phyloP scores from a whole-genome alignment of 2,113 vertebrate species.

The Ciconia stormi region DNA sequence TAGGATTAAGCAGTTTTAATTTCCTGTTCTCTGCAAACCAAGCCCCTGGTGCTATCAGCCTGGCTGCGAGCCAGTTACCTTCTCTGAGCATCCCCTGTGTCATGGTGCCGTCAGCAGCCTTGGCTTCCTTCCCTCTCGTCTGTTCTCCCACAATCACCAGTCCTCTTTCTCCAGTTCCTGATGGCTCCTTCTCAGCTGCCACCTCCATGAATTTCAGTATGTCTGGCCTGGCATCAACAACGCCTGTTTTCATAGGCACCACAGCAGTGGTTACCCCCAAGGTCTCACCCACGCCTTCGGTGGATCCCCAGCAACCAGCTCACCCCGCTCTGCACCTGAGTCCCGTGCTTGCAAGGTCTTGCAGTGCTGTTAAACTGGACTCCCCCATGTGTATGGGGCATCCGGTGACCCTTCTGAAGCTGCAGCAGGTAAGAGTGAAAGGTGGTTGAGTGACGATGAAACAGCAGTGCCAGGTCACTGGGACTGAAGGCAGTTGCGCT shows the following conservation, averaged over 20 bases:
- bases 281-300: neutral
- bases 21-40: constrained; percentile 83
- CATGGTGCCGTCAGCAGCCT: constrained; percentile 80
- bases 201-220: constrained; percentile 73
- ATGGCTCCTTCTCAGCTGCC: constrained; percentile 51
- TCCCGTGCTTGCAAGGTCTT: constrained; percentile 54
- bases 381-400: constrained; percentile 65
- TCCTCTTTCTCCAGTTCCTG: neutral
- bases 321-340: constrained; percentile 43
- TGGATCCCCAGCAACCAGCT: constrained; percentile 55
- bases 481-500: fast-evolving
- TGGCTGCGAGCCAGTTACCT: constrained; percentile 69
- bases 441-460: neutral
- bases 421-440: constrained; percentile 75
- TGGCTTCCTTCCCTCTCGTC: constrained; percentile 82
- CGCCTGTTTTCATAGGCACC: constrained; percentile 77
- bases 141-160: constrained; percentile 67
- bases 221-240: constrained; percentile 69
- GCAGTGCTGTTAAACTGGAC: constrained; percentile 44
- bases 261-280: constrained; percentile 58
- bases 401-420: constrained; percentile 49
- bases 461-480: too few species aligned
- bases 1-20: constrained; percentile 80
- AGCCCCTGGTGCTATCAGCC: constrained; percentile 46
- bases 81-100: constrained; percentile 84